Base-by-base conservation (phyloP, 2,888 invertebrate species). In the Anoncus sp. region DNA sequence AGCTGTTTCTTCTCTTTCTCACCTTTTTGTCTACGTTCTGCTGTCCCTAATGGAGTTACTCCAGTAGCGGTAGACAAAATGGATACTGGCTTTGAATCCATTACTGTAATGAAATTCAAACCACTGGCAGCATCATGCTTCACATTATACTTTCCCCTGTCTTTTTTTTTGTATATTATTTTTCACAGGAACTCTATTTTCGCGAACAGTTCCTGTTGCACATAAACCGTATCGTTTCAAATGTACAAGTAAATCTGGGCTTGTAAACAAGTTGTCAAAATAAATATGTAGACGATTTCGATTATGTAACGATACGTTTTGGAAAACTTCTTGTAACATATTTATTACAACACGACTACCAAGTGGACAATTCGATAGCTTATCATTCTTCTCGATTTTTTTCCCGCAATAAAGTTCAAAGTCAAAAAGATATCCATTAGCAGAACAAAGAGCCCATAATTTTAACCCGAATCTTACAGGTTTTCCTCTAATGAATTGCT, bases 51-150 rank as follows among this genome's bases (percentile, higher is more conserved):
- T n/a, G 82, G 81, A 18, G 75, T 82, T 20, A 81, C 81, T 38
- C 80, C 79, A 66, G 81, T 71, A 66, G 75, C 80, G 27, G 82
- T 80, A 1, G 79, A 83, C 67, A 49, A 66, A 18, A 82, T 79
- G 1, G 81, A 83, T 2, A 81, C 82, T 62, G 59, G 51, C 43
- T 82, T 83, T 4, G 81, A 82, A 70, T 83, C 82, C 75, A 79
- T 73, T 31, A 81, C 24, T 31, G 51, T 81, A 0, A 83, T 80
- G 60, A 71, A 81, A 70, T 81, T 82, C 1, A 82, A 78, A 3
- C 81, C 77, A 77, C 81, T 81, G 14, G 74, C 77, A 53, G 62
- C 10, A n/a, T 83, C 81, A 73, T 81, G 75, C 16, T 81, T 80
- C 9, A 57, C 71, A 12, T 43, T 71, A 71, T 62, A 76, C 45